Conservation (phyloP, 2,888 invertebrate genomes). For the Xestia c-nigrum region DNA sequence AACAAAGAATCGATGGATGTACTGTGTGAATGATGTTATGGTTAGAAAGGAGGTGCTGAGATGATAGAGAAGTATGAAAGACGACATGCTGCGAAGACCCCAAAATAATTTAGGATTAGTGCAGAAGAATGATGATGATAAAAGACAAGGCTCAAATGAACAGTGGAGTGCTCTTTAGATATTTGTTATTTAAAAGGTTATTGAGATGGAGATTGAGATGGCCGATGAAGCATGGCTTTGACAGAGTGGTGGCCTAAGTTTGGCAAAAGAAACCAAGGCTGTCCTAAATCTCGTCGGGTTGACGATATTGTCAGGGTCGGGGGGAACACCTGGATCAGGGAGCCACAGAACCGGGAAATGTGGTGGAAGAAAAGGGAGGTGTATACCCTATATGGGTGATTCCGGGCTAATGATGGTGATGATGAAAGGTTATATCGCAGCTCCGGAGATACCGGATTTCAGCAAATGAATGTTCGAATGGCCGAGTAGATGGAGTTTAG, state of each 20-base stretch:
- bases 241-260: no score
- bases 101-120: neutral
- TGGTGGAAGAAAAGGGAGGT: no score
- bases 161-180: neutral
- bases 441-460: neutral
- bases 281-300: no score
- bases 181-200: neutral
- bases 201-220: no score
- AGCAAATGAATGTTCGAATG: neutral
- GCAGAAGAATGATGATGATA: neutral
- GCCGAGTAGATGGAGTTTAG: neutral
- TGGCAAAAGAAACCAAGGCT: no score
- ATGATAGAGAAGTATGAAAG: neutral
- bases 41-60: neutral
- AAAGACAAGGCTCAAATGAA: neutral
- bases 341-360: no score
- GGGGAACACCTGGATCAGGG: neutral
- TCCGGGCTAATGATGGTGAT: no score
- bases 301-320: neutral
- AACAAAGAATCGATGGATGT: neutral
- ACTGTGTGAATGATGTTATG: neutral
- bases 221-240: no score
- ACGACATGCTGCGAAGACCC: neutral
- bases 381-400: no score
- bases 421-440: neutral